Base-by-base conservation (phyloP, 1,140 invertebrate genomes). In the Temnothorax longispinosus region DNA sequence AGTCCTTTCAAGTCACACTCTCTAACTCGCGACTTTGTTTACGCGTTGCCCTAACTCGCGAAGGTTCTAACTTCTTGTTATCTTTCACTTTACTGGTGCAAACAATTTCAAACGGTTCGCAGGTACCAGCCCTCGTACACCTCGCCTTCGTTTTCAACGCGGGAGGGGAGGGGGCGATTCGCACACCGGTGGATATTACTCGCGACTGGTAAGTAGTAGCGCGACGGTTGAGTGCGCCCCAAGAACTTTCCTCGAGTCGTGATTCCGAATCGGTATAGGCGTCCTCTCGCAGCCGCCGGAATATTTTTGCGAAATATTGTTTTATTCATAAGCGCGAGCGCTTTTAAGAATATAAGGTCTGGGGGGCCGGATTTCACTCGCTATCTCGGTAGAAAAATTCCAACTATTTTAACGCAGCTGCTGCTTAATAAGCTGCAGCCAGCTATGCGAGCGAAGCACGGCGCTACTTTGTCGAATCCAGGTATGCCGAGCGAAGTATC, bases 51-150 rank as follows among this genome's bases (percentile, higher is more conserved):
- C 75, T 84, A 84, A 74, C 69, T 84, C 69, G 41, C 56, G 32
- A n/a, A 75, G 69, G 35, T 78, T 82, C 77, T 86, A 72, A 82
- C 85, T 82, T 65, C 77, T 86, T 86, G 85, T 86, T 86, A 86
- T 86, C 85, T 82, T 86, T 82, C 52, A 82, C 76, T 86, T 82
- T 82, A 86, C 65, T 21, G 80, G 77, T 41, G 44, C 56, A 86
- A 82, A 86, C 85, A 86, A 71, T 82, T 86, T 86, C 54, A 38
- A 27, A 27, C 27, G 27, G 27, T 27, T 27, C 27, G 27, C 27
- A 27, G 27, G 27, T 27, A 27, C 27, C 27, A 27, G 27, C 27
- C 27, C 27, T 27, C 27, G 27, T 27, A 27, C 27, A 27, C 27
- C 27, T 41, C 5, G 52, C 35, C 38, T 41, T 56, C 38, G n/a